Conservation (phyloP, 2,888 invertebrate species). For the Lacanobia wlatinum region DNA sequence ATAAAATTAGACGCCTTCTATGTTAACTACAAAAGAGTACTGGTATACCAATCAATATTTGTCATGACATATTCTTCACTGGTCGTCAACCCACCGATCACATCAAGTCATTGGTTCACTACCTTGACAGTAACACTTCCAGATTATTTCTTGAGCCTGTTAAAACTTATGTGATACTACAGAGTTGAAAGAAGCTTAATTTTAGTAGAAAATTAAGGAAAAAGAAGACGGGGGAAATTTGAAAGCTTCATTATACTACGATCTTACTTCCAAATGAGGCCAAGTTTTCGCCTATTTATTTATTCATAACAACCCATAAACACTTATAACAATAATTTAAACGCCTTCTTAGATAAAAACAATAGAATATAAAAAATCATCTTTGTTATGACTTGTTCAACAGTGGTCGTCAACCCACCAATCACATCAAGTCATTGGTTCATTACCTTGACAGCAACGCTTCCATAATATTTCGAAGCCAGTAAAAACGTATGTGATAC, state of each 20-base stretch:
- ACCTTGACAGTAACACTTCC: constrained; percentile 29
- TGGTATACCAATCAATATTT: too few relatives aligned
- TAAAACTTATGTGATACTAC: constrained; percentile 21
- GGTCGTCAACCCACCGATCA: constrained; percentile 7
- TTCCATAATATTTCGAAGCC: constrained; percentile 30
- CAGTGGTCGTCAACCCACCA: not conserved
- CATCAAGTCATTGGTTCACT: constrained; percentile 15
- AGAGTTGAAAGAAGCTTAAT: not conserved
- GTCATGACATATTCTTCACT: too few relatives aligned
- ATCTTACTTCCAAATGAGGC: not conserved
- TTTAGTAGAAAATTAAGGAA: not conserved
- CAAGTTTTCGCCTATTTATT: not conserved
- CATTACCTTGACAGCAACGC: constrained; percentile 15
- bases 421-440: constrained; percentile 18
- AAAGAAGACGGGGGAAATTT: not conserved
- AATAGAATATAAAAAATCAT: not conserved
- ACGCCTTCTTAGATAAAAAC: not conserved
- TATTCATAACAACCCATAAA: not conserved
- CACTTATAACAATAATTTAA: not conserved
- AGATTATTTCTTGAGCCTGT: constrained; percentile 18
- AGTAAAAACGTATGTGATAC: constrained; percentile 25
- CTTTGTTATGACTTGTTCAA: not conserved
- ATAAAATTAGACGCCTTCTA: not conserved
- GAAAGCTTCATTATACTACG: too few relatives aligned
- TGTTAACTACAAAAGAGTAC: too few relatives aligned